phyloP scores from a whole-genome alignment of 92 coral and sea anemone genomes.

The Desmophyllum pertusum region DNA sequence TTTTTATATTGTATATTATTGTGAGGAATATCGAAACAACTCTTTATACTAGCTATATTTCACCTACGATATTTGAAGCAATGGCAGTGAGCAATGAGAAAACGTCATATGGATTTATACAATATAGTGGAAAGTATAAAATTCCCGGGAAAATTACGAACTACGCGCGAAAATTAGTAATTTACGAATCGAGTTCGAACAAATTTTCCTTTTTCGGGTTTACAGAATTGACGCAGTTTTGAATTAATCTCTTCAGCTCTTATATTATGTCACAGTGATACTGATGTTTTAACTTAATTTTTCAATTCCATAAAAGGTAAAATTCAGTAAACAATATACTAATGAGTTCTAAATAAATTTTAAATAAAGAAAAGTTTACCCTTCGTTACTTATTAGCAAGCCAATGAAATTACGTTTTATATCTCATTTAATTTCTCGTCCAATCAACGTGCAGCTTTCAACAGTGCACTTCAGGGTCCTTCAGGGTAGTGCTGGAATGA shows the following conservation, averaged over 20 bases:
- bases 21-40: too few species aligned
- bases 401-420: conserved; percentile 35
- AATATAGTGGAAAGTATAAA: too few species aligned
- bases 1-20: too few species aligned
- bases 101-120: too few species aligned
- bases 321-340: conserved; percentile 14
- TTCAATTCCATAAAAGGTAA: conserved; percentile 22
- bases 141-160: neutral
- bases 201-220: neutral
- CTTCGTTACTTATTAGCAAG: neutral
- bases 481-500: conserved; percentile 29
- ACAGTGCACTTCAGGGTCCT: neutral
- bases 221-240: neutral
- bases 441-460: conserved; percentile 23
- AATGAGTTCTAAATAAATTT: neutral
- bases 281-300: neutral
- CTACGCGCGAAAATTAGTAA: neutral
- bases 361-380: neutral
- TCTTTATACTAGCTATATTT: too few species aligned
- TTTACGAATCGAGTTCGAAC: too few species aligned
- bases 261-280: neutral
- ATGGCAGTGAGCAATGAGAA: too few species aligned
- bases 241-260: neutral
- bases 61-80: too few species aligned
- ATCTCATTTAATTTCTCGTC: neutral